phyloP scores from a whole-genome alignment of 1,140 invertebrate species.

The Gerris buenoi region DNA sequence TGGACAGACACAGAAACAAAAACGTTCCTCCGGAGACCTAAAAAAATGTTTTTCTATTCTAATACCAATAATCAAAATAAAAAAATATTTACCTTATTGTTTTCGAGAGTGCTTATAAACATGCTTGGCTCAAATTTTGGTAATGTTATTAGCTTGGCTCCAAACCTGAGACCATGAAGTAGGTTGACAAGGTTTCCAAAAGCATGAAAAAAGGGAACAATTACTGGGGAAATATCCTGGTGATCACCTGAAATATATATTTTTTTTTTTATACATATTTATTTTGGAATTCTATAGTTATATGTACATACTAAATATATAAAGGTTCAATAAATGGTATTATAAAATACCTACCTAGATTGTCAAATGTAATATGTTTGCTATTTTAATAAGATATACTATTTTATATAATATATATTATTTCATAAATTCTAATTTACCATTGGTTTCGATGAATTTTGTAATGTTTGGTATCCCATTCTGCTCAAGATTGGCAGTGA shows the following conservation, averaged over 20 bases:
- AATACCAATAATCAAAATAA: background rate
- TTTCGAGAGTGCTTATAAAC: background rate
- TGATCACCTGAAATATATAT: slow-evolving; percentile 30
- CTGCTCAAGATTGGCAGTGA: slow-evolving; percentile 29
- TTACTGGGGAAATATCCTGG: slow-evolving; percentile 37
- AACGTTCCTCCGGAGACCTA: too few relatives aligned
- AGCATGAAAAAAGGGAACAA: slow-evolving; percentile 74
- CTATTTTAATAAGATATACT: too few relatives aligned
- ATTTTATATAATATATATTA: too few relatives aligned
- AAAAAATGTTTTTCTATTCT: background rate
- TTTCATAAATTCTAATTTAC: too few relatives aligned
- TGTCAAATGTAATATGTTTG: too few relatives aligned
- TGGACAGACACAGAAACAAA: too few relatives aligned
- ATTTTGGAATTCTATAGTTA: too few relatives aligned
- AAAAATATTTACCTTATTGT: background rate
- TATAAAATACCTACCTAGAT: too few relatives aligned
- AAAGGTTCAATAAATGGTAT: too few relatives aligned
- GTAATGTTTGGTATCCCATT: background rate
- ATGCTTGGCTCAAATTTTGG: background rate
- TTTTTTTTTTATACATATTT: too few relatives aligned
- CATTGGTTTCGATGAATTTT: background rate
- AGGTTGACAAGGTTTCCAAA: slow-evolving; percentile 53
- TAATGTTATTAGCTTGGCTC: background rate
- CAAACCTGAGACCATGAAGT: slow-evolving; percentile 21
- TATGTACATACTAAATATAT: too few relatives aligned